Evolutionary conservation across 2,888 invertebrate species (phyloP), one percentile per base, ranked within the genome.

Genomic region (Diarsia mendica): DNA sequence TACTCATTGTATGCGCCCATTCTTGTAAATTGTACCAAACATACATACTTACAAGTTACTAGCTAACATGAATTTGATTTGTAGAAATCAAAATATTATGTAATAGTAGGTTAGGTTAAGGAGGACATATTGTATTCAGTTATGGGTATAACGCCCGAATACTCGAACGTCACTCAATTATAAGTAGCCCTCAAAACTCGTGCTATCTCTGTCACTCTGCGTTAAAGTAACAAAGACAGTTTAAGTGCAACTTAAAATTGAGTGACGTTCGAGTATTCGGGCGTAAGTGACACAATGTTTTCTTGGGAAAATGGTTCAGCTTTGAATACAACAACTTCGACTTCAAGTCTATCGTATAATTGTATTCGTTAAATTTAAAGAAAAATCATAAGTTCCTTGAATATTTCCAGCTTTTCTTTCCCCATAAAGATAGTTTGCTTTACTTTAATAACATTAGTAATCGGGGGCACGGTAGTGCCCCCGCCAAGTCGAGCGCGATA

Each of bases 1-100:
- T 85, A 83, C 85, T 90, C 91, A 87, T 84, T 67, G 77, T 83
- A 85, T 87, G 84, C 84, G 79, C 82, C 71, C 84, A 80, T 85
- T 85, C 86, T 88, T 89, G 88, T 87, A 83, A 85, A 90, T 87
- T 86, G 71, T 70, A 77, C 80, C 83, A 83, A 80, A 85, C 81
- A 76, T 81, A 80, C 67, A 66, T 67, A 79, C n/a, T 44, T 63
- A 70, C 55, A 48, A 39, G 6, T n/a, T 68, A 68, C 11, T 3
- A 66, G 53, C 13, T 63, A 75, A 72, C 79, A 75, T 75, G 65
- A 73, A 55, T 83, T 68, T 84, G 70, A 75, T 80, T 82, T 80
- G 64, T 71, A 53, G 63, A 80, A 70, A 79, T 72, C 44, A 65
- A 80, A 80, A 61, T 49, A 51, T 68, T 51, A 51, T 44, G 13